phyloP scores from a whole-genome alignment of 2,797 vertebrate species.

The Neosilurus hyrtlii region DNA sequence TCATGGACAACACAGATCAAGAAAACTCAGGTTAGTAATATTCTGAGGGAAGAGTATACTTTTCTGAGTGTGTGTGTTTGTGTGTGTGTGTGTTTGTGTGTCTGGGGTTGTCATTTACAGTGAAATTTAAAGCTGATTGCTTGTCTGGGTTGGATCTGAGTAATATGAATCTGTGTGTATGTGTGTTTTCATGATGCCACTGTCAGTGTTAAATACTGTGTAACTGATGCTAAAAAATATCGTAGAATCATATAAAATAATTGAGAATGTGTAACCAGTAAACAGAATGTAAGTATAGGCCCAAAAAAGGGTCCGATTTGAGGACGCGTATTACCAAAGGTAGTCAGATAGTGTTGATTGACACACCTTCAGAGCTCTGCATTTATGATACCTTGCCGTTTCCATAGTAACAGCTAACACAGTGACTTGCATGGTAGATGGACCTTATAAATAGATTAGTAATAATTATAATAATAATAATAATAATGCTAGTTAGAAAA shows the following conservation, averaged over 20 bases:
- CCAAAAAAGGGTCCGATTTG: background rate
- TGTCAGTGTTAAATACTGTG: background rate
- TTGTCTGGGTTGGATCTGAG: background rate
- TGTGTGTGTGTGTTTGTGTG: background rate
- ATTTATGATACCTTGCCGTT: background rate
- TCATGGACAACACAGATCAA: constrained; percentile 40
- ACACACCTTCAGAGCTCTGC: background rate
- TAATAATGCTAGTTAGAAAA: too few species aligned
- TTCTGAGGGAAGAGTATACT: too few species aligned
- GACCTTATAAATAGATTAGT: background rate
- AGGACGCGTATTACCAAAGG: background rate
- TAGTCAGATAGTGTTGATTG: background rate
- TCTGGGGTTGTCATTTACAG: too few species aligned
- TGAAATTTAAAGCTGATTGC: background rate
- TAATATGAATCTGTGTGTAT: background rate
- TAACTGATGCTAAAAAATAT: too few species aligned
- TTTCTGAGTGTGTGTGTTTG: background rate
- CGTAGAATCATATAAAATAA: too few species aligned
- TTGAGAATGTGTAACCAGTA: background rate
- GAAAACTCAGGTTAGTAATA: constrained; percentile 44
- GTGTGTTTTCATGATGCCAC: background rate
- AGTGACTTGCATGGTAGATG: background rate
- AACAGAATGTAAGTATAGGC: background rate
- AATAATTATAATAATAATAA: background rate
- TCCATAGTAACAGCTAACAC: background rate